Evolutionary conservation across 64 coral and sea anemone species (phyloP), one percentile per base, ranked within the genome.

Genomic region (Hydrozoanthus tunicans): DNA sequence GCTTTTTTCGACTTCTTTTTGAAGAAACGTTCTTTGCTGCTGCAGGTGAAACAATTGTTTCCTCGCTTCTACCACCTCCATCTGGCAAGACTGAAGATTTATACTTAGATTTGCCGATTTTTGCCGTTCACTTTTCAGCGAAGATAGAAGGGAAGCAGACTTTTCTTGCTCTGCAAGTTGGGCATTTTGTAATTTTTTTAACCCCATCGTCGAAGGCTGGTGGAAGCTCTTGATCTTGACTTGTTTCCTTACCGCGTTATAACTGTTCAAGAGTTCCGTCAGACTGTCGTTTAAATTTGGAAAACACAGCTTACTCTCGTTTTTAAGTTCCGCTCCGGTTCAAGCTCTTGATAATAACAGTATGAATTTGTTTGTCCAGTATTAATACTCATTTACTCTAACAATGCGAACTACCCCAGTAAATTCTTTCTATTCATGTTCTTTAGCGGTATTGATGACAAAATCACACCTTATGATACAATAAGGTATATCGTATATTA

Each of bases 231-330:
- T 53, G 77, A 56, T 3, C 77, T 78, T 4, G 77, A 78, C 51
- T 79, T 57, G 77, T 79, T 79, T 79, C 17, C 71, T 79, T 79
- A 12, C 54, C 77, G 10, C 55, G 54, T 79, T 79, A 3, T 56
- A 79, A 7, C 51, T 1, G 77, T 79, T 79, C 43, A 79, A 79
- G 53, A 79, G 52, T 12, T 11, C 77, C 77, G 77, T 79, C 51
- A 57, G 77, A 79, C 77, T n/a, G 77, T n/a, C 77, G 15, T 79
- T 79, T 58, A 56, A 79, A 57, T 79, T 54, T 53, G 10, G 76
- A 55, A 56, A 78, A 78, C 76, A 78, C 0, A 73, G 70, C 25
- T 73, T 25, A 73, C 70, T 73, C 70, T 52, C 26, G 71, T 74
- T 26, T 26, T 74, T 74, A 32, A 7, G 26, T 9, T 74, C 26